These are phyloP conservation scores for Ryuthela nishihirai DNA, from an alignment of 2,888 invertebrate genomes.

Conservation along the genomic window DNA sequence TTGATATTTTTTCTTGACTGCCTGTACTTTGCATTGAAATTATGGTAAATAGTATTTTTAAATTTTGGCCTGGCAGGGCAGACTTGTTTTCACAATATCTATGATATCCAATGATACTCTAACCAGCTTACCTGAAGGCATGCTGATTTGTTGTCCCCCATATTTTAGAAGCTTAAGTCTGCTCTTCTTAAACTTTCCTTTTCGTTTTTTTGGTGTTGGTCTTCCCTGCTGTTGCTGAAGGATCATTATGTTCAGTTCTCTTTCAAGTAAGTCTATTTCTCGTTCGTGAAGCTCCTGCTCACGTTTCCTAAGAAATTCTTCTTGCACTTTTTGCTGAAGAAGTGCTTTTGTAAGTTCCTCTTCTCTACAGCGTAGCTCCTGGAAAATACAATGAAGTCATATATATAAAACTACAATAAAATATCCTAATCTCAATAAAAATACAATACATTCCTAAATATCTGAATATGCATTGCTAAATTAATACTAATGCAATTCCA, in stretches of 20 bases:
- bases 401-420: too few relatives aligned
- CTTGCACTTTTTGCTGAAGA: slow-evolving; percentile 78
- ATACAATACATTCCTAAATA: too few relatives aligned
- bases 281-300: slow-evolving; percentile 76
- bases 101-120: too few relatives aligned
- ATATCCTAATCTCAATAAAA: too few relatives aligned
- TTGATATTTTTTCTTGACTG: too few relatives aligned
- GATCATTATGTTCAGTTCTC: slow-evolving; percentile 84
- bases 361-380: slow-evolving; percentile 73
- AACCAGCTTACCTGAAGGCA: slow-evolving; percentile 37
- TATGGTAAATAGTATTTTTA: too few relatives aligned
- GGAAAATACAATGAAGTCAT: too few relatives aligned
- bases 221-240: slow-evolving; percentile 66
- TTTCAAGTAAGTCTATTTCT: slow-evolving; percentile 81
- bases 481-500: too few relatives aligned
- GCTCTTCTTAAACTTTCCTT: slow-evolving; percentile 79
- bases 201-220: slow-evolving; percentile 77
- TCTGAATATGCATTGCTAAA: too few relatives aligned
- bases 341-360: slow-evolving; percentile 85
- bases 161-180: slow-evolving; percentile 65
- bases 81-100: too few relatives aligned
- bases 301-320: slow-evolving; percentile 77
- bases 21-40: too few relatives aligned
- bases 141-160: slow-evolving; percentile 36
- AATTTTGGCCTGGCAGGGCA: too few relatives aligned